Base-by-base conservation (phyloP, 2,113 vertebrate genomes). In the Apteryx mantelli region DNA sequence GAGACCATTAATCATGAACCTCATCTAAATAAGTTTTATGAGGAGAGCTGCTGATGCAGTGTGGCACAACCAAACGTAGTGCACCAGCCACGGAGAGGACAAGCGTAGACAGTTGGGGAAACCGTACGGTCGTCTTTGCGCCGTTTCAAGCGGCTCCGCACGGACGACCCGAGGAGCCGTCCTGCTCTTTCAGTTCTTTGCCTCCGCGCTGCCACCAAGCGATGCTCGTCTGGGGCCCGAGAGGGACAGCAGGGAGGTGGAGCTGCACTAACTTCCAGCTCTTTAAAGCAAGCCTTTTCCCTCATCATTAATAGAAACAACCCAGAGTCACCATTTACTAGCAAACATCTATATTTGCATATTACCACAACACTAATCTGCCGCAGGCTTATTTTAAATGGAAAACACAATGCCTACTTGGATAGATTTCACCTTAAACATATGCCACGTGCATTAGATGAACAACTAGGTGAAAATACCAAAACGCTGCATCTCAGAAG, bases 391-490 rank as follows among this genome's bases (percentile, higher is more conserved):
- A 7, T n/a, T 15, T 25, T 20, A 26, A 36, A 18, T 19, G 77
- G 52, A 38, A 21, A 73, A 7, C 3, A 2, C 38, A 0, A 0
- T 17, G 21, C 42, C 71, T 13, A 5, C 26, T 32, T 70, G 44
- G 30, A 70, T 26, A 2, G 44, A 65, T 65, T 65, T 86, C 24
- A 25, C 75, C 80, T 64, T 46, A 69, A 63, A 40, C 16, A 40
- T 25, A 18, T 52, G 52, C 21, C 24, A 38, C 0, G 0, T 26
- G 30, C 42, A 44, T 44, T 44, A 44, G 42, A 44, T 44, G 22
- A 20, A 14, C 58, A 61, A n/a, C 16, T 61, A n/a, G 17, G 11
- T 61, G 58, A 34, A 58, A 76, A 32, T 28, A 19, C 8, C 42
- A 48, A 58, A 63, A 79, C 14, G 18, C 26, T 50, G 44, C 2